phyloP scores from a whole-genome alignment of 2,888 invertebrate genomes.

The Scaptomyza parva region DNA sequence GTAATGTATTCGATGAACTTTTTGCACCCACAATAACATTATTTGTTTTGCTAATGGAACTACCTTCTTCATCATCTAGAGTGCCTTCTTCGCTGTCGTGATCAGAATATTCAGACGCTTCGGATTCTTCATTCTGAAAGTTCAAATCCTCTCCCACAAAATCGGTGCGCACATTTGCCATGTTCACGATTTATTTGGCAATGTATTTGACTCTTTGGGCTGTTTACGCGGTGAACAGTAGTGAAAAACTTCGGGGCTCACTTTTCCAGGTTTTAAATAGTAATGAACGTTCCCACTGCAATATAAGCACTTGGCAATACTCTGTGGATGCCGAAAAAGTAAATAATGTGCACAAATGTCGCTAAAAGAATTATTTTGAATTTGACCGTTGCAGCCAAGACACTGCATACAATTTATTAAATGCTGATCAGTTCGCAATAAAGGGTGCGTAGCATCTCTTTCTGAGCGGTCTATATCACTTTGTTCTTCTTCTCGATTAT shows the following conservation, averaged over 20 bases:
- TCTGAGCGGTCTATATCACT: conserved; percentile 65
- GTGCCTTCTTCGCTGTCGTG: conserved; percentile 55
- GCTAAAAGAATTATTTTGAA: conserved; percentile 66
- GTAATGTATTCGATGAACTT: neutral
- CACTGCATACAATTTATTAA: conserved; percentile 70
- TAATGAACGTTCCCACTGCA: conserved; percentile 80
- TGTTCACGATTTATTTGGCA: conserved; percentile 12
- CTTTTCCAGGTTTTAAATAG: conserved; percentile 50
- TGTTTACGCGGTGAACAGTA: conserved; percentile 78
- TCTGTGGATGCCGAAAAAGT: conserved; percentile 61
- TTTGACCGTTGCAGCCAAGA: conserved; percentile 71
- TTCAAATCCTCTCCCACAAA: conserved; percentile 9
- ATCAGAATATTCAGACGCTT: conserved; percentile 81
- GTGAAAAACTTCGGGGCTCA: conserved; percentile 71
- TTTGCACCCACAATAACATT: neutral
- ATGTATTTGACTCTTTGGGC: conserved; percentile 27
- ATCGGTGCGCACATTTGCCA: conserved; percentile 58
- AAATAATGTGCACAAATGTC: conserved; percentile 81
- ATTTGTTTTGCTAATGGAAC: conserved; percentile 6
- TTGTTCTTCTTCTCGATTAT: conserved; percentile 2
- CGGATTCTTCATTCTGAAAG: conserved; percentile 62
- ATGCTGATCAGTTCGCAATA: conserved; percentile 73
- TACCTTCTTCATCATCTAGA: conserved; percentile 6
- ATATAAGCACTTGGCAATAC: conserved; percentile 75
- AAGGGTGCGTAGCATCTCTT: conserved; percentile 82